phyloP scores from a whole-genome alignment of 2,113 vertebrate genomes.

The Scolopax mira region DNA sequence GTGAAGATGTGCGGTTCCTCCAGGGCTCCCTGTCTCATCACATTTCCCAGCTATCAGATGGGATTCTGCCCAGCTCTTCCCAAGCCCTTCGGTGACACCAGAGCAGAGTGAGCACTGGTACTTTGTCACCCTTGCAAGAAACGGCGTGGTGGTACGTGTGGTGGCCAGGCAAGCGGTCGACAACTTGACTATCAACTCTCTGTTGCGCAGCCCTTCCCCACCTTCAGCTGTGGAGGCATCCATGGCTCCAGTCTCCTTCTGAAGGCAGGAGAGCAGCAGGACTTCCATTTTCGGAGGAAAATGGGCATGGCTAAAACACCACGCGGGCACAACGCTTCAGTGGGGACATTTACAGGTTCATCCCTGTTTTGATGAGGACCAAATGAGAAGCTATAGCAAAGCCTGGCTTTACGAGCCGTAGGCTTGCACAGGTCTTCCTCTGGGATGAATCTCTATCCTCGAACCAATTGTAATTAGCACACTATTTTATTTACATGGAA shows the following conservation, averaged over 20 bases:
- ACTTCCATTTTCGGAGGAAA: neutral
- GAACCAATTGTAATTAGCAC: neutral
- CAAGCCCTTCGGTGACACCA: neutral
- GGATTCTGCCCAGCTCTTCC: neutral
- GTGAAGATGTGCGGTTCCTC: neutral
- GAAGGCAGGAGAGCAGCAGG: neutral
- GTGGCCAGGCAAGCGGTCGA: neutral
- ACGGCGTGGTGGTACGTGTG: rapidly evolving
- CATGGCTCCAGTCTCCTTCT: neutral
- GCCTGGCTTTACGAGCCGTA: neutral
- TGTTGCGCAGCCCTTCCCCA: neutral
- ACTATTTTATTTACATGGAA: neutral
- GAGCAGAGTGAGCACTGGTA: rapidly evolving
- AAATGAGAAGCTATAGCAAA: neutral
- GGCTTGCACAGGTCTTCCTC: neutral
- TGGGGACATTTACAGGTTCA: neutral
- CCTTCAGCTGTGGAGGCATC: neutral
- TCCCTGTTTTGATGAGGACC: neutral
- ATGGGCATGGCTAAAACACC: neutral
- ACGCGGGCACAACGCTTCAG: neutral
- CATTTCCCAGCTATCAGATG: neutral
- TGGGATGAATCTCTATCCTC: neutral
- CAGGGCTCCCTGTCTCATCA: neutral
- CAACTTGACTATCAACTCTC: neutral
- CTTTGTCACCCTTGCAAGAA: neutral